Conservation (phyloP, 2,888 invertebrate genomes). For the Priocnemis perturbator region DNA sequence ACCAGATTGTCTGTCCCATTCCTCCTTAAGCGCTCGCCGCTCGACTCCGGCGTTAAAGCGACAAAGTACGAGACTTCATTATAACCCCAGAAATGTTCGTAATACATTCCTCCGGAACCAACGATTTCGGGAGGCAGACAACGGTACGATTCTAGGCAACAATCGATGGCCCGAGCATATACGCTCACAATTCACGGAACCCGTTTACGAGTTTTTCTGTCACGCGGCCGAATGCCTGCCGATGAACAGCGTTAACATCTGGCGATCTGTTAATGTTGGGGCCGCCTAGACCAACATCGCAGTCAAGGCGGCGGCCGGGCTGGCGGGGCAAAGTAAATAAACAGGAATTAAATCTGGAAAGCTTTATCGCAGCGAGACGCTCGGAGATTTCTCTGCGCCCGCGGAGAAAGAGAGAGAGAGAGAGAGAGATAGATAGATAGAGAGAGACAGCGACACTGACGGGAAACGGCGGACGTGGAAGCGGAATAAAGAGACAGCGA, state of each 20-base stretch:
- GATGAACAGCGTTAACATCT: conserved; percentile 68
- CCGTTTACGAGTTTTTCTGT: conserved; percentile 63
- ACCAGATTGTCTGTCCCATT: no score
- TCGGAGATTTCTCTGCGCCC: conserved; percentile 43
- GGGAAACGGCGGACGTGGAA: conserved; percentile 1
- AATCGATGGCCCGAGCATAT: no score
- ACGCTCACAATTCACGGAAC: not conserved
- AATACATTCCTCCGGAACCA: no score
- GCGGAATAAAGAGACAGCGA: conserved; percentile 20
- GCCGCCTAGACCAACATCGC: conserved; percentile 58
- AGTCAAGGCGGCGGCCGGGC: conserved; percentile 42
- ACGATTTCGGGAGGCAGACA: no score
- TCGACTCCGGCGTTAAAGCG: conserved; percentile 34
- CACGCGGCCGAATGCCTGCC: conserved; percentile 61
- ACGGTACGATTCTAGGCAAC: no score
- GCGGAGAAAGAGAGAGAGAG: no score
- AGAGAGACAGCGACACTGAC: not conserved
- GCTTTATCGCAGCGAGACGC: conserved; percentile 61
- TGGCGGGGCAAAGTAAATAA: conserved; percentile 71
- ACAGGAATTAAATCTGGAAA: conserved; percentile 74
- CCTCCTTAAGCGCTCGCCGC: no score
- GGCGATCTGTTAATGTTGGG: conserved; percentile 72
- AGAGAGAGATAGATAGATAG: no score
- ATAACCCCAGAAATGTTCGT: no score
- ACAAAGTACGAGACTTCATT: conserved; percentile 6